Conservation (phyloP, 2,113 vertebrate genomes). For the Neodontobutis hainanensis region DNA sequence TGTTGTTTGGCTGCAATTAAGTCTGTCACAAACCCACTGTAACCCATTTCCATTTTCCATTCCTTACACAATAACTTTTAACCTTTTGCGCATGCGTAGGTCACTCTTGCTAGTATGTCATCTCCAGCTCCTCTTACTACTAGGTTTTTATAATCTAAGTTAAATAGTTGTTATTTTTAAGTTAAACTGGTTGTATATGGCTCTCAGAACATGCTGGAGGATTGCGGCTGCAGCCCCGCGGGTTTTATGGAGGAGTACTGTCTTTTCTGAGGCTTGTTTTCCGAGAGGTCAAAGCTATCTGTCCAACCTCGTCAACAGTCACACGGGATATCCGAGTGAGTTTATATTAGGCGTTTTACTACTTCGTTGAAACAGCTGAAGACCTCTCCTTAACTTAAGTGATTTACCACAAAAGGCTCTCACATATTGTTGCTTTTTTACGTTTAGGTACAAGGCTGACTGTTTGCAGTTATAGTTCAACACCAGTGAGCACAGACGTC, state of each 20-base stretch:
- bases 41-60: background rate
- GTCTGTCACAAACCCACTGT: no score
- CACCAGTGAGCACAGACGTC: conserved; percentile 57
- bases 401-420: background rate
- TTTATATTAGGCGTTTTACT: background rate
- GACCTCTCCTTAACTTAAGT: no score
- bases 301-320: conserved; percentile 30
- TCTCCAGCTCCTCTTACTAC: no score
- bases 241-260: conserved; percentile 39
- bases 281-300: conserved; percentile 28
- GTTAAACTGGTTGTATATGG: conserved; percentile 55
- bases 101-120: background rate
- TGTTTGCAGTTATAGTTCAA: conserved; percentile 70
- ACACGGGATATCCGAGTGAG: conserved; percentile 49
- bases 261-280: conserved; percentile 14
- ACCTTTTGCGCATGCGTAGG: conserved; percentile 47
- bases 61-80: background rate
- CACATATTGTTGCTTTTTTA: conserved; percentile 1
- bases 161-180: no score
- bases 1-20: no score
- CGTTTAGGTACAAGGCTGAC: conserved; percentile 28
- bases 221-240: conserved; percentile 41
- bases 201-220: conserved; percentile 56
- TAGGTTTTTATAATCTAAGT: background rate
- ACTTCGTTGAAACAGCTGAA: background rate